Base-by-base conservation (phyloP, 2,888 invertebrate species). In the Orthosia gracilis region DNA sequence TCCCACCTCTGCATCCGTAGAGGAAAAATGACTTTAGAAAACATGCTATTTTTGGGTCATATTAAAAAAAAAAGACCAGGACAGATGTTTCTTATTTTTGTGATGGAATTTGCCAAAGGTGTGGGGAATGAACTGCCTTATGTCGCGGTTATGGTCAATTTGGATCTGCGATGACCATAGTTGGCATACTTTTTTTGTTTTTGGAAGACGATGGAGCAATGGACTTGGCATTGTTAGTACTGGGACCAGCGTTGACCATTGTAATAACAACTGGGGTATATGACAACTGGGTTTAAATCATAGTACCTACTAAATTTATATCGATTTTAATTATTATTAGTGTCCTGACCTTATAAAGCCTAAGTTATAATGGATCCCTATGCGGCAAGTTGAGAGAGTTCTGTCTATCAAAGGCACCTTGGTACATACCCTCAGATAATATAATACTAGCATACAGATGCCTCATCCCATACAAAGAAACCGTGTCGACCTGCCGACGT, bases 21-120 rank as follows among this genome's bases (percentile, higher is more conserved):
- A 52, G 50, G 26, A 45, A 63, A 50, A 68, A 45, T 40, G 0
- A 7, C 49, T 67, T 80, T 70, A 21, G 49, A 18, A 66, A 62
- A 40, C 15, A 57, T 26, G 54, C 15, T n/a, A 23, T 71, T 62
- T 62, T 63, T 66, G 55, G 13, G 9, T 5, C 18, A 31, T 23
- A 31, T n/a, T 50, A 40, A 55, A 69, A 64, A 49, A n/a, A n/a
- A 61, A 31, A n/a, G 11, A 23, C 4, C 1, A 2, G 12, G 13
- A 31, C 78, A 78, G 66, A 66, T 78, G 72, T 67, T 72, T 54
- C 52, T 63, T 23, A 58, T 67, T 54, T 54, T 67, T 67, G 59
- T 64, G 26, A 26, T 64, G 26, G n/a, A 23, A 17, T 50, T 4
- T 40, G 23, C 40, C 54, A 17, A 77, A 64, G 45, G 55, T 68